Conservation (phyloP, 1,140 invertebrate species). For the Geopemphigus sp. region DNA sequence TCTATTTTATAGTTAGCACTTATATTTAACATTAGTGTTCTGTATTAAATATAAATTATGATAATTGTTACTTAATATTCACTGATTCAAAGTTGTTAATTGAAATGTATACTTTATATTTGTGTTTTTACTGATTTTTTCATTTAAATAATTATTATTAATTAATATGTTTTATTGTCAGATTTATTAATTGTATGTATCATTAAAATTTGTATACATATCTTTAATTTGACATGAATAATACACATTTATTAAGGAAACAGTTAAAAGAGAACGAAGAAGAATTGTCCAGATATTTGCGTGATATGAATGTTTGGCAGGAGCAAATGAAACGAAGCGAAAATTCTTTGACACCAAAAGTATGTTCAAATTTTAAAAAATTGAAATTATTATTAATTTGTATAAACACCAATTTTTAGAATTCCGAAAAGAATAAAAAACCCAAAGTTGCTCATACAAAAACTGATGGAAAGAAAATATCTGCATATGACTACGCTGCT, state of each 20-base stretch:
- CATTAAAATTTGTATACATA: neutral
- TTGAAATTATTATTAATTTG: neutral
- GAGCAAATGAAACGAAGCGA: slow-evolving; percentile 81
- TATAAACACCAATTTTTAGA: slow-evolving; percentile 59
- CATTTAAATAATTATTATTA: no score
- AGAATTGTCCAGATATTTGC: slow-evolving; percentile 69
- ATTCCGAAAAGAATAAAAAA: slow-evolving; percentile 54
- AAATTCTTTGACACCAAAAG: slow-evolving; percentile 57
- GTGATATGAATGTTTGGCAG: slow-evolving; percentile 80
- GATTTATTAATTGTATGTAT: neutral
- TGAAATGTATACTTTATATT: no score
- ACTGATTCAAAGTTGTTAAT: no score
- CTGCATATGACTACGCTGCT: slow-evolving; percentile 65
- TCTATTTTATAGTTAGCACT: no score
- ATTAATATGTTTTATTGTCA: neutral
- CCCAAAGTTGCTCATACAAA: slow-evolving; percentile 55
- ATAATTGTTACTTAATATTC: no score
- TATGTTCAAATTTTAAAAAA: neutral
- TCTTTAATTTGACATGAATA: slow-evolving; percentile 52
- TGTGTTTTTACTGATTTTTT: no score
- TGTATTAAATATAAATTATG: no score
- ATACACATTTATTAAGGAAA: slow-evolving; percentile 65
- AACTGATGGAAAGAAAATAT: slow-evolving; percentile 52
- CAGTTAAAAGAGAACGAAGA: slow-evolving; percentile 70
- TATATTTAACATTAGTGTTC: no score